A percentile compares a stretch with the other conserved stretches of the same genome.
Conservation (phyloP, 37 sponge, comb jelly and placozoan genomes). For the Ianthella basta region DNA sequence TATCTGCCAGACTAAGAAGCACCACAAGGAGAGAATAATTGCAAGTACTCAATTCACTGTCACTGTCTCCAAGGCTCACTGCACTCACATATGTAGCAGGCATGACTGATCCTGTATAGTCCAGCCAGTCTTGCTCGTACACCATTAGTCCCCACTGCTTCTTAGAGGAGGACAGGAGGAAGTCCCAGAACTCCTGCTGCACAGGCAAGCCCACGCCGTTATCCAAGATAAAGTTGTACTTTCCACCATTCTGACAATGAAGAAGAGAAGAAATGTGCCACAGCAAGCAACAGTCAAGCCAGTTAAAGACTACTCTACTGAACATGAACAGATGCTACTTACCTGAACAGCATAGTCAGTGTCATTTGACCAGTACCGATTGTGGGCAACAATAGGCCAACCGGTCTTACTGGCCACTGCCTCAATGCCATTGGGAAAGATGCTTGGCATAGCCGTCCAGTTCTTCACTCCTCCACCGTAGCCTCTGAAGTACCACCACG, state of each 20-base stretch:
- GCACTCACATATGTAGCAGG: slow-evolving; percentile 13
- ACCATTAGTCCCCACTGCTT: slow-evolving; percentile 60
- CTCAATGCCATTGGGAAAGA: slow-evolving; percentile 78
- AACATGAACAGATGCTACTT: not conserved
- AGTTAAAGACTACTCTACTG: not conserved
- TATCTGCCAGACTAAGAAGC: too few relatives aligned
- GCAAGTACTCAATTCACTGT: too few relatives aligned
- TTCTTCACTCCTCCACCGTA: slow-evolving; percentile 67
- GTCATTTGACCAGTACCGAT: slow-evolving; percentile 72
- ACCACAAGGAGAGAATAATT: too few relatives aligned
- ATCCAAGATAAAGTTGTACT: slow-evolving; percentile 72
- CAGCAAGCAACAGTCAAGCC: not conserved
- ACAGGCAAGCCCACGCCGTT: slow-evolving; percentile 45
- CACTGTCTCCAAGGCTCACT: too few relatives aligned
- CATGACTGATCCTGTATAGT: not conserved
- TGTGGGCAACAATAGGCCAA: slow-evolving; percentile 75
- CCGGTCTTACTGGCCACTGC: slow-evolving; percentile 51
- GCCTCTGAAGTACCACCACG: slow-evolving; percentile 90
- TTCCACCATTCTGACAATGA: slow-evolving; percentile 60
- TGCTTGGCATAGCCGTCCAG: slow-evolving; percentile 72
- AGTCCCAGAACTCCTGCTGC: slow-evolving; percentile 61
- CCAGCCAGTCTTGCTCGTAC: slow-evolving; percentile 89
- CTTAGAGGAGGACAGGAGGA: slow-evolving; percentile 61
- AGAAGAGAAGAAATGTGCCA: not conserved
- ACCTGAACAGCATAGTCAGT: slow-evolving; percentile 79